These are phyloP conservation scores for Bellardia pandia DNA, from an alignment of 2,888 invertebrate genomes.

Conservation along the genomic window DNA sequence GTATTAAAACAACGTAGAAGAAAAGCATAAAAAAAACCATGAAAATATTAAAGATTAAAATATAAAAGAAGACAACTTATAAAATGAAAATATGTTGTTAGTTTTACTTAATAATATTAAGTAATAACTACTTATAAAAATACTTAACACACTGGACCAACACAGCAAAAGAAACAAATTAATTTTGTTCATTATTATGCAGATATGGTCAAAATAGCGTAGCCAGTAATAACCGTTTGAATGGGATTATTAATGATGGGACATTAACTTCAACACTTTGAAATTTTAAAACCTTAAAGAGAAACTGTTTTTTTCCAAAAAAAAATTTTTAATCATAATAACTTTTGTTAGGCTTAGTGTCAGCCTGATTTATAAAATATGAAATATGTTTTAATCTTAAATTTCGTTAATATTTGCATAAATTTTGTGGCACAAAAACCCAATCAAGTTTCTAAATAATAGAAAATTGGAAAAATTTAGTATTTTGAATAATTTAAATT, in stretches of 20 bases:
- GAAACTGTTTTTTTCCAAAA: slow-evolving; percentile 8
- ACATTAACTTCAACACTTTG: slow-evolving; percentile 48
- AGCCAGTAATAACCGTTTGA: slow-evolving; percentile 11
- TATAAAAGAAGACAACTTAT: slow-evolving; percentile 1
- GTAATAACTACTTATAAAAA: slow-evolving; percentile 45
- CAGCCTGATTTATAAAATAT: slow-evolving; percentile 46
- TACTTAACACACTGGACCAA: neutral
- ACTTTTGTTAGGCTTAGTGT: slow-evolving; percentile 61
- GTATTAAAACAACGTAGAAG: neutral
- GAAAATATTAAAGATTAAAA: slow-evolving; percentile 9
- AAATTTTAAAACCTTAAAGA: slow-evolving; percentile 2
- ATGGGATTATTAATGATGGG: slow-evolving; percentile 51
- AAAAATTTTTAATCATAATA: slow-evolving; percentile 35
- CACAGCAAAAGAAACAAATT: slow-evolving; percentile 17
- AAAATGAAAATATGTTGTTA: slow-evolving; percentile 15
- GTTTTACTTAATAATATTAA: slow-evolving; percentile 44
- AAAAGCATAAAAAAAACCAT: neutral
- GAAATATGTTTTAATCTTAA: slow-evolving; percentile 55
- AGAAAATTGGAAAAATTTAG: neutral
- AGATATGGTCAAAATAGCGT: slow-evolving; percentile 32
- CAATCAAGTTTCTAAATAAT: neutral
- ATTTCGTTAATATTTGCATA: slow-evolving; percentile 50
- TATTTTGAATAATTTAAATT: neutral
- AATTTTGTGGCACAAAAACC: neutral
- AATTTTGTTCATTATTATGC: slow-evolving; percentile 46